Percentiles rank a stretch among this genome's conserved stretches.
Conservation (phyloP, 92 coral and sea anemone species). For the Umimayanthus chanpuru region DNA sequence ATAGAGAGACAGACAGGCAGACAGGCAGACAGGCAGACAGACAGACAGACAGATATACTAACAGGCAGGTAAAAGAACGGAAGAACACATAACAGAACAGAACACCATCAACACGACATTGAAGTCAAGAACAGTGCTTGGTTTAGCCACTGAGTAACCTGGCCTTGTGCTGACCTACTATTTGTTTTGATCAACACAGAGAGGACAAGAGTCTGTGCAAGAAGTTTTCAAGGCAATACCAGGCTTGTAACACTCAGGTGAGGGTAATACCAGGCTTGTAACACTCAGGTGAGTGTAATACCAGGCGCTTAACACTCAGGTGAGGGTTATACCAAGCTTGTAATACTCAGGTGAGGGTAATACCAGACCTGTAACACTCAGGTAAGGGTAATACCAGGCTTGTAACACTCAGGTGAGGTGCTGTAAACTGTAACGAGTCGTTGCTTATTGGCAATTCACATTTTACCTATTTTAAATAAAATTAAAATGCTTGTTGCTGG, state of each 20-base stretch:
- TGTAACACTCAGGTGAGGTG: not conserved
- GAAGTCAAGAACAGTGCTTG: not conserved
- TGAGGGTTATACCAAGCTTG: no score
- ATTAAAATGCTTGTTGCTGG: not conserved
- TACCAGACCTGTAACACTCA: constrained; percentile 19
- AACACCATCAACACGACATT: not conserved
- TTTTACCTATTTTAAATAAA: not conserved
- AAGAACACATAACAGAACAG: not conserved
- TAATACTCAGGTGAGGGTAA: constrained; percentile 15
- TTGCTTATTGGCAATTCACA: no score
- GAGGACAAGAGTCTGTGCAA: constrained; percentile 60
- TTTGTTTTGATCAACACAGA: constrained; percentile 22
- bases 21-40: no score
- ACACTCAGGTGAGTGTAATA: constrained; percentile 33
- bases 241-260: not conserved
- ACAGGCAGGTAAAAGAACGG: not conserved
- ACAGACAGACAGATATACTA: not conserved
- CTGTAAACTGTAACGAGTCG: not conserved
- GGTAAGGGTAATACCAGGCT: no score
- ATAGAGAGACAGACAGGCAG: no score
- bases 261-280: no score
- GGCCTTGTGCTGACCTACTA: no score
- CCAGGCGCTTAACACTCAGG: not conserved
- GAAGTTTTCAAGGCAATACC: constrained; percentile 55
- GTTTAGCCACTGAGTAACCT: no score